These are phyloP conservation scores for Malthinus flaveolus DNA, from an alignment of 2,888 invertebrate genomes.

Conservation along the genomic window DNA sequence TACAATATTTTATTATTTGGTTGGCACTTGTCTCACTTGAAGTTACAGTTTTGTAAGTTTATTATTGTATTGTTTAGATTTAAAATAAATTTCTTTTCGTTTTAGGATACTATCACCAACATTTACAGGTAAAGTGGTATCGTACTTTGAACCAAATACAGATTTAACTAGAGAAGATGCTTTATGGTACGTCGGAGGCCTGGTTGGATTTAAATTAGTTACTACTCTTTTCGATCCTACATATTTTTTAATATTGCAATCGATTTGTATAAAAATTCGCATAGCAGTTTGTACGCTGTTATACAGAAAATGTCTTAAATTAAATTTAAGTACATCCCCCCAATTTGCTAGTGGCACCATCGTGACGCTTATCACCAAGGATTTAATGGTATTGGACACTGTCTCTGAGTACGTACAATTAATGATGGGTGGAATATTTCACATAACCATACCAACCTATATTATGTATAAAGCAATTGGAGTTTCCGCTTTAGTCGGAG, in stretches of 20 bases:
- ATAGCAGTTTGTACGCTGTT: constrained; percentile 81
- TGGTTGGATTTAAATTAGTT: constrained; percentile 71
- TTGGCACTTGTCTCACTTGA: background rate
- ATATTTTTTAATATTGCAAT: constrained; percentile 80
- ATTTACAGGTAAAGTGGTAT: constrained; percentile 67
- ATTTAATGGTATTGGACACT: constrained; percentile 74
- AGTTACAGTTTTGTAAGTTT: constrained; percentile 29
- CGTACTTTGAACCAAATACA: constrained; percentile 63
- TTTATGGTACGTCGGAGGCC: constrained; percentile 68
- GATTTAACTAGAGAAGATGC: constrained; percentile 60
- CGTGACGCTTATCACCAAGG: constrained; percentile 39
- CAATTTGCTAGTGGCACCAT: constrained; percentile 74
- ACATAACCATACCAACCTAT: constrained; percentile 71
- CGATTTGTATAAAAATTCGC: constrained; percentile 82
- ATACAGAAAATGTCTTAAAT: constrained; percentile 70
- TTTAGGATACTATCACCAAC: constrained; percentile 66
- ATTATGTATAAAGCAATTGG: constrained; percentile 65
- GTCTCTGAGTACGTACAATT: constrained; percentile 79
- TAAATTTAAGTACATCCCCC: constrained; percentile 81
- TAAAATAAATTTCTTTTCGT: constrained; percentile 2
- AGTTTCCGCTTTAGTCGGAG: constrained; percentile 59
- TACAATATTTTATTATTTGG: background rate
- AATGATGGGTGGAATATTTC: constrained; percentile 77
- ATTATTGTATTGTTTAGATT: background rate
- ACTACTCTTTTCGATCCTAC: constrained; percentile 72